Conservation (phyloP, 2,797 vertebrate species). For the Takifugu ocellatus region DNA sequence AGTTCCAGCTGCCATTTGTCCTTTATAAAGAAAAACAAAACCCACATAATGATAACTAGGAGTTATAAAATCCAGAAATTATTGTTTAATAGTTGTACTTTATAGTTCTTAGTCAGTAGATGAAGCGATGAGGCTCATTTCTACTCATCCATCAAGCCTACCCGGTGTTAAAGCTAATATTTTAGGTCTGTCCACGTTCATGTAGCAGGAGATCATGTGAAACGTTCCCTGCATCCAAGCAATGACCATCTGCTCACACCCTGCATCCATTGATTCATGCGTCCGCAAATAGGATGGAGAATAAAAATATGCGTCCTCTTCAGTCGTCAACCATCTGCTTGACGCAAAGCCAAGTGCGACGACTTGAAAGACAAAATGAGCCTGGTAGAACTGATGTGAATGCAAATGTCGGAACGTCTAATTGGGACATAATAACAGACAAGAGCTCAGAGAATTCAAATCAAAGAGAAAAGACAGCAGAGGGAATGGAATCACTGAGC, state of each 20-base stretch:
- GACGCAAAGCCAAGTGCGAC: neutral
- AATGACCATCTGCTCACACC: neutral
- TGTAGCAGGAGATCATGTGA: neutral
- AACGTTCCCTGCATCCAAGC: neutral
- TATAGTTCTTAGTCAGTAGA: no score
- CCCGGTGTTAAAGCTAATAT: no score
- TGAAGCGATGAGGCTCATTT: no score
- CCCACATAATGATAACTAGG: no score
- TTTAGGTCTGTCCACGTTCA: no score
- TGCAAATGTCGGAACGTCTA: constrained; percentile 3
- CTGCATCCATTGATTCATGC: neutral
- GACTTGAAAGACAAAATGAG: neutral
- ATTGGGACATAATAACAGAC: constrained; percentile 27
- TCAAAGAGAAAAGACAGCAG: constrained; percentile 37
- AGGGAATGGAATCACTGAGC: constrained; percentile 22
- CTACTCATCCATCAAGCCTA: no score
- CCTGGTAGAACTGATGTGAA: constrained; percentile 1
- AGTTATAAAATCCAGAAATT: no score
- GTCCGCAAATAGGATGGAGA: no score
- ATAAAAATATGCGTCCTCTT: no score
- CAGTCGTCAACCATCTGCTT: neutral
- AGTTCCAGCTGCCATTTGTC: neutral
- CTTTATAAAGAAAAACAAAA: no score
- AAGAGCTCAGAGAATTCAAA: constrained; percentile 32
- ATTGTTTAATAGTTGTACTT: no score